Conservation (phyloP, 1,140 invertebrate genomes). For the Ceratosolen solmsi region DNA sequence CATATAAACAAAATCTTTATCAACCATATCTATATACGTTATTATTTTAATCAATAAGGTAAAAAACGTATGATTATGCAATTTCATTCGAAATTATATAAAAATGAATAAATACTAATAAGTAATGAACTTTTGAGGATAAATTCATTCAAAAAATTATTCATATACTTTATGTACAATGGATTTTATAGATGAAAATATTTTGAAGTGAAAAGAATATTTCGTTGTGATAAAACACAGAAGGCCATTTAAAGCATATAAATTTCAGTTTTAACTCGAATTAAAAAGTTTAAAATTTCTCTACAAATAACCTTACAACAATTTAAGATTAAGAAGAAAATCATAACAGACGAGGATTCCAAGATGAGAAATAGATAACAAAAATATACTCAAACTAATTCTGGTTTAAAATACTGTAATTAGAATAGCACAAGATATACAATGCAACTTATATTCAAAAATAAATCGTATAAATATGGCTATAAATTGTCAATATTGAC, state of each 20-base stretch:
- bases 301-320: neutral
- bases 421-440: conserved; percentile 51
- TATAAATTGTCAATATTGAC: conserved; percentile 23
- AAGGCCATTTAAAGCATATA: neutral
- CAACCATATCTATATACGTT: neutral
- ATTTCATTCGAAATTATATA: neutral
- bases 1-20: neutral
- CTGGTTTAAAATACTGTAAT: conserved; percentile 53
- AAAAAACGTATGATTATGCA: neutral
- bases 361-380: conserved; percentile 34
- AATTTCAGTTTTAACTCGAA: neutral
- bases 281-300: neutral
- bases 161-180: neutral
- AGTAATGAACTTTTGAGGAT: neutral
- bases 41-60: neutral
- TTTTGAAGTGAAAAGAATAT: neutral
- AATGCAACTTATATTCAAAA: conserved; percentile 43
- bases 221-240: neutral
- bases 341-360: neutral
- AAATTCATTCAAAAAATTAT: neutral
- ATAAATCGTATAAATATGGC: conserved; percentile 8
- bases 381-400: conserved; percentile 20
- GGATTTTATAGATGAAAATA: neutral
- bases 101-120: neutral
- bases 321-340: neutral